Percentiles rank a stretch among this genome's conserved stretches.
Conservation (phyloP, 2,888 invertebrate genomes). For the Acanthosepion pharaonis region DNA sequence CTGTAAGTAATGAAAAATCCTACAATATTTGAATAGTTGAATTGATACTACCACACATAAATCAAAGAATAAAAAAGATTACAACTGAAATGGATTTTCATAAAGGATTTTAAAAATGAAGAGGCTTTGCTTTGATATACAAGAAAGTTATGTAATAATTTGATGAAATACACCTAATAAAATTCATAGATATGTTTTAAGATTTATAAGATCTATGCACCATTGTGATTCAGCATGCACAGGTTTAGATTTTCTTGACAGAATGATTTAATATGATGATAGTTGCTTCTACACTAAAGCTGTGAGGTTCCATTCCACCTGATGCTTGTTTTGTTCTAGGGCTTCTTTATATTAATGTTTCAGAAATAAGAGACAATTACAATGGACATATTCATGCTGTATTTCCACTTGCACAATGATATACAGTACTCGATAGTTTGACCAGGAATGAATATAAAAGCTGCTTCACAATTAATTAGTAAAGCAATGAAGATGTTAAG, state of each 20-base stretch:
- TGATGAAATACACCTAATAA: background rate
- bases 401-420: background rate
- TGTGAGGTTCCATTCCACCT: background rate
- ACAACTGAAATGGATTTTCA: background rate
- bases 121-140: background rate
- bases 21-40: no score
- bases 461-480: background rate
- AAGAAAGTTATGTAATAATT: background rate
- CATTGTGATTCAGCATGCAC: background rate
- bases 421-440: background rate
- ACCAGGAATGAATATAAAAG: background rate
- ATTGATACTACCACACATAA: no score
- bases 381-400: background rate
- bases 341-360: background rate
- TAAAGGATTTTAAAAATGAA: background rate
- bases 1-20: no score
- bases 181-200: background rate
- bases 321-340: background rate
- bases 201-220: background rate
- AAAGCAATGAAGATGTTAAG: background rate
- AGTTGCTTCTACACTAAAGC: background rate
- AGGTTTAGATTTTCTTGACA: background rate
- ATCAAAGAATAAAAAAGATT: background rate
- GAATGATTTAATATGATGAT: background rate
- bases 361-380: background rate